A percentile compares a stretch with the other conserved stretches of the same genome.
Conservation (phyloP, 2,888 invertebrate species). For the Drosophila greeni region DNA sequence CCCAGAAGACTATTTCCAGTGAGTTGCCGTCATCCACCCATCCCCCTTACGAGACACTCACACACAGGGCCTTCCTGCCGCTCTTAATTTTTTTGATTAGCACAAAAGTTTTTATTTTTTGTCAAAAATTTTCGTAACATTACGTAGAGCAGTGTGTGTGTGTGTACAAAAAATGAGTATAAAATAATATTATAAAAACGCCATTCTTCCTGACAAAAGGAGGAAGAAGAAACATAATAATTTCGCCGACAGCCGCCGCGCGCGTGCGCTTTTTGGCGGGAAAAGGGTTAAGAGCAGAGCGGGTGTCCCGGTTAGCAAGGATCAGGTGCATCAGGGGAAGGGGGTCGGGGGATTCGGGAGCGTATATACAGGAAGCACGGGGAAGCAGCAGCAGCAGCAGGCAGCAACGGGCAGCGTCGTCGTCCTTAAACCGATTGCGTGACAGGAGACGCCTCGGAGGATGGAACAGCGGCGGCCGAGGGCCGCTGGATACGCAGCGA, state of each 20-base stretch:
- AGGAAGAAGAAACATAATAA: constrained; percentile 34
- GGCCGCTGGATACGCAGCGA: constrained; percentile 74
- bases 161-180: constrained; percentile 34
- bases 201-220: constrained; percentile 14
- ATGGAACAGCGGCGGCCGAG: constrained; percentile 11
- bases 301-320: not conserved
- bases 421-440: constrained; percentile 64
- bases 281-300: constrained; percentile 1
- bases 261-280: not conserved
- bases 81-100: constrained; percentile 15
- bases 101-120: constrained; percentile 34
- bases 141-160: constrained; percentile 10
- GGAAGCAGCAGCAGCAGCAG: constrained; percentile 3
- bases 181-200: constrained; percentile 38
- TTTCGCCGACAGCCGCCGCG: constrained; percentile 12
- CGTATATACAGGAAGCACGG: constrained; percentile 37
- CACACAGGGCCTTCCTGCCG: not conserved
- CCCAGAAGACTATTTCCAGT: not conserved
- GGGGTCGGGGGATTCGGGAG: constrained; percentile 4
- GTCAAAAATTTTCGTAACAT: constrained; percentile 22
- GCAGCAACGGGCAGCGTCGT: not conserved
- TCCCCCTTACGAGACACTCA: not conserved
- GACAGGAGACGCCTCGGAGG: constrained; percentile 36
- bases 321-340: constrained; percentile 2
- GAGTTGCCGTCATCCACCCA: no score